Evolutionary conservation across 2,797 vertebrate species (phyloP), one percentile per base, ranked within the genome.

Genomic region (Austrolebias charrua): DNA sequence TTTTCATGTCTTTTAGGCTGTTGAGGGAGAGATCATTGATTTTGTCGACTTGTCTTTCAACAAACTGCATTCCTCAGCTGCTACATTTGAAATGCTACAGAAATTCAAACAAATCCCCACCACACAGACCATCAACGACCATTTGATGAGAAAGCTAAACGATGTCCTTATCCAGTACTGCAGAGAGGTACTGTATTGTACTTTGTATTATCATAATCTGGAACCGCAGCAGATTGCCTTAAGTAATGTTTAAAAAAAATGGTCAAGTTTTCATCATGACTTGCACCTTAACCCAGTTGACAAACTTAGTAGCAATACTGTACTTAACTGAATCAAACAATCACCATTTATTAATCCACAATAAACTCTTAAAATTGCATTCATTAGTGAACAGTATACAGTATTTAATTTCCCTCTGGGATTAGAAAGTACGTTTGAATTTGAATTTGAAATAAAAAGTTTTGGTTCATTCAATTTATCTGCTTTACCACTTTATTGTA

Each of bases 21-120:
- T 98, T 68, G 97, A 99, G 86, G 92, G 80, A 82, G 93, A 97
- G 74, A 93, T 95, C 50, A 94, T 94, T 78, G 79, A 62, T 55
- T 94, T 98, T 66, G 94, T 99, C 8, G 93, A 99, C 28, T 91
- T 94, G 71, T 96, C 95, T 53, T 99, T 98, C 78, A 95, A 93
- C 83, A 94, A 83, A 0, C 93, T 96, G 54, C 94, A 94, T 12
- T 99, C 96, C 0, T 95, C 97, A 4, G 91, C 95, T 35, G 91
- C 92, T 10, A 96, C 95, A 0, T 95, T 99, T 73, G 92, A 96
- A 63, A 91, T 98, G 94, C 87, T 98, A 43, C 73, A 94, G 44
- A 97, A 95, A 61, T 97, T 97, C 74, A 95, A 94, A 81, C 89
- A 93, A 60, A 94, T 95, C 55, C 90, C 84, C 58, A 94, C 88